Base-by-base conservation (phyloP, 2,797 vertebrate species). In the Eulemur rubriventer region DNA sequence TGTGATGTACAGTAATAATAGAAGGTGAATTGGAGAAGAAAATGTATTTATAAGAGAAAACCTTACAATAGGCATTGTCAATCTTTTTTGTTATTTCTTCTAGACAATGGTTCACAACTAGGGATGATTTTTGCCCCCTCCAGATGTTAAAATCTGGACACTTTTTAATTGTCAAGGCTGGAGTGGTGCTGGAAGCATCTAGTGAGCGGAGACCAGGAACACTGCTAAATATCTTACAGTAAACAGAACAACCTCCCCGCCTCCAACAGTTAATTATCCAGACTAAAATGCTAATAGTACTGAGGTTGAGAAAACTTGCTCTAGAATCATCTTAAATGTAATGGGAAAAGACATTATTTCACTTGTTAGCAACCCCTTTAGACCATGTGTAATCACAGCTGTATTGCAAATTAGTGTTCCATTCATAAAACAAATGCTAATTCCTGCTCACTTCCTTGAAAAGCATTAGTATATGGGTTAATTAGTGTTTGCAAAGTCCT, bases 401-500 rank as follows among this genome's bases (percentile, higher is more conserved):
- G n/a, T 73, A 63, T 61, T 61, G 55, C 18, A 63, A 76, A 75
- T 80, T 70, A 4, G 30, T 18, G 50, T 82, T 55, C 63, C 30
- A 55, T 69, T 94, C 65, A 93, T 76, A 92, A 95, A 90, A 90
- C 18, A 65, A 75, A 75, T 59, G 79, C 70, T 89, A 57, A 57
- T 83, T 50, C 84, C 76, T 79, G 57, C 52, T 83, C 84, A 24
- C 70, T 83, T 81, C 22, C 55, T 82, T 72, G 70, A 65, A 46
- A 73, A 55, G 63, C 7, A 46, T 89, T 86, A 38, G 43, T 57
- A 7, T 35, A 9, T 81, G 24, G 86, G 79, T 86, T 97, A 96
- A 97, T 96, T 81, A 91, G 43, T 59, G 72, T 94, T 95, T 87
- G 28, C 55, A 55, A 76, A 73, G 35, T 41, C 35, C 67, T 97